Conservation (phyloP, 2,113 vertebrate species). For the Varanus salvator region DNA sequence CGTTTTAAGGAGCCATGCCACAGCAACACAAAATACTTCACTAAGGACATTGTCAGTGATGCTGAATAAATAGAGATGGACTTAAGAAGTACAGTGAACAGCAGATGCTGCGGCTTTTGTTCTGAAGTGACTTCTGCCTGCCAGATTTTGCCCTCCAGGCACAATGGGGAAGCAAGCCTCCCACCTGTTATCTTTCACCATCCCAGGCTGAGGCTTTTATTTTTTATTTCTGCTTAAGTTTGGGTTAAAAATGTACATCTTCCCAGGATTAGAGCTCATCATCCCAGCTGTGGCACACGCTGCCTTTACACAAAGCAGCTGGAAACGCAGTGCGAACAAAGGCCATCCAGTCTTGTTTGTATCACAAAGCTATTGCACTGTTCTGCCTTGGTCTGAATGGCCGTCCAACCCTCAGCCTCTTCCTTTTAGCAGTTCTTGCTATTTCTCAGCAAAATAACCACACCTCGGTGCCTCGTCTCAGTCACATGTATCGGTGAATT, state of each 20-base stretch:
- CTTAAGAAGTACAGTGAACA: constrained; percentile 66
- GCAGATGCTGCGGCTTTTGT: constrained; percentile 68
- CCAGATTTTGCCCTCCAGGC: constrained; percentile 72
- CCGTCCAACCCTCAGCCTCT: constrained; percentile 74
- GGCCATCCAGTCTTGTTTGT: constrained; percentile 81
- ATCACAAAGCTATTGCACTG: constrained; percentile 76
- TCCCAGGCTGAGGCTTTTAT: constrained; percentile 42
- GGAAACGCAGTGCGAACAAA: constrained; percentile 77
- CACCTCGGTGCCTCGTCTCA: no score
- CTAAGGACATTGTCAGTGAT: constrained; percentile 69
- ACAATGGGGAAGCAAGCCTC: constrained; percentile 64
- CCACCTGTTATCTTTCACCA: constrained; percentile 77
- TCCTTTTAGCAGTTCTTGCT: constrained; percentile 49
- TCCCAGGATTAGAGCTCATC: constrained; percentile 77
- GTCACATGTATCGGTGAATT: no score
- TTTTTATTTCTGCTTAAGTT: constrained; percentile 65
- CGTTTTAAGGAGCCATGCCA: constrained; percentile 38
- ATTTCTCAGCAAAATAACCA: neutral
- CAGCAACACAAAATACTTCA: constrained; percentile 59
- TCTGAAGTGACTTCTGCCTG: constrained; percentile 66
- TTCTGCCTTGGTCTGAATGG: constrained; percentile 80
- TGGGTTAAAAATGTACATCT: constrained; percentile 72
- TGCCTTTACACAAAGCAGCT: constrained; percentile 80
- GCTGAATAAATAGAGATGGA: constrained; percentile 74
- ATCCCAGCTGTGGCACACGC: constrained; percentile 74